phyloP scores from a whole-genome alignment of 2,113 vertebrate species.

The Cryptotis parvus region DNA sequence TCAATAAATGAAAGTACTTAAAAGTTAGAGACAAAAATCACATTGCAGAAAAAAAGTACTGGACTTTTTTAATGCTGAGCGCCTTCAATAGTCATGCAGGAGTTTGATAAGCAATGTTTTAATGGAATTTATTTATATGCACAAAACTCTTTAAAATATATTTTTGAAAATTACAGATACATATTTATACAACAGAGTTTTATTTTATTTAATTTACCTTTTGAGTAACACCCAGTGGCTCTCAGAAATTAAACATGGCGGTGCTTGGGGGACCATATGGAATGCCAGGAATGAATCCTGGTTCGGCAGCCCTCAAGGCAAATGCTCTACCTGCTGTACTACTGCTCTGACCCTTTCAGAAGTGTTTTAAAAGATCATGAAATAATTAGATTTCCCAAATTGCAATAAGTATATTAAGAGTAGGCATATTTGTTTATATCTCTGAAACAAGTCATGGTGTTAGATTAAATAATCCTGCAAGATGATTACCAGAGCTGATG shows the following conservation, averaged over 20 bases:
- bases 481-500: neutral
- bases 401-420: neutral
- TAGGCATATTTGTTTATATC: neutral
- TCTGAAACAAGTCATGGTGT: neutral
- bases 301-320: too few relatives aligned
- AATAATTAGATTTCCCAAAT: neutral
- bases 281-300: too few relatives aligned
- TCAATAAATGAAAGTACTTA: neutral
- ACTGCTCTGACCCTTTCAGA: too few relatives aligned
- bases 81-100: neutral
- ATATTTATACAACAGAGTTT: neutral
- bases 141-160: neutral
- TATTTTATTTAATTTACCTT: too few relatives aligned
- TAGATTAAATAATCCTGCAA: neutral
- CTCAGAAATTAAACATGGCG: too few relatives aligned
- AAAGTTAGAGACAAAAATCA: neutral
- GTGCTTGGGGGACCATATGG: too few relatives aligned
- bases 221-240: too few relatives aligned
- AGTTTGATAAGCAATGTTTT: neutral
- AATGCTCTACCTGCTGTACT: too few relatives aligned
- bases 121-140: neutral
- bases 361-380: neutral
- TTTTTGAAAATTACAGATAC: neutral
- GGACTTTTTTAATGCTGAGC: neutral
- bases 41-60: neutral